Evolutionary conservation across 2,888 invertebrate species (phyloP), one percentile per base, ranked within the genome.

Genomic region (Cryptocheilus praepositus): DNA sequence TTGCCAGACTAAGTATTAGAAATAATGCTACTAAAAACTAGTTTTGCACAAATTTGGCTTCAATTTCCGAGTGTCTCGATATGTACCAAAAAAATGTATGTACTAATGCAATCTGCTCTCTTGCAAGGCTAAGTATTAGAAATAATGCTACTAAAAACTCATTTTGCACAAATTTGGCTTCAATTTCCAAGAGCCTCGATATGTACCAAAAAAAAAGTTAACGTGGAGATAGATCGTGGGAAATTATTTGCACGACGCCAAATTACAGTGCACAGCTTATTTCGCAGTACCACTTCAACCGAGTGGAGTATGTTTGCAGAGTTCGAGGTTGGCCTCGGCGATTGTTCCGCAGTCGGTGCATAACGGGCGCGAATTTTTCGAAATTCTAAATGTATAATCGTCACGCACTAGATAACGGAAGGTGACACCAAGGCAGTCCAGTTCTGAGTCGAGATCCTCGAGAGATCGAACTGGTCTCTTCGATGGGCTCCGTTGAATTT

Each of bases 331-430:
- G 25, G 25, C 25, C 25, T 25, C 25, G 13, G 11, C 36, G 36
- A 36, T 5, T 36, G 36, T 36, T 36, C 36, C 36, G 36, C 8
- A 4, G 36, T 36, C 36, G 18, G 60, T 63, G 71, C 52, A 71
- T 67, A 74, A 71, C 73, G 68, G 60, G 57, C 56, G 56, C 55
- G 66, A 57, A 77, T 76, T 79, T 82, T 77, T 74, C 67, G 46
- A 77, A 80, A 77, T 80, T 80, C 75, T 80, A 59, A 57, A 59
- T 61, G 64, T 74, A 77, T 75, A 80, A 80, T 80, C 76, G 81
- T 83, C 77, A 77, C 74, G 80, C 83, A 72, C 79, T 81, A 79
- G 71, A 81, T 82, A 80, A 79, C 67, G 81, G 74, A 82, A 83
- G 77, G 82, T 79, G 82, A 83, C 79, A 80, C 82, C 76, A 80